A percentile compares a stretch with the other conserved stretches of the same genome.
These are phyloP conservation scores for Mungos mungo DNA, from an alignment of 2,113 vertebrate species.

Conservation along the genomic window DNA sequence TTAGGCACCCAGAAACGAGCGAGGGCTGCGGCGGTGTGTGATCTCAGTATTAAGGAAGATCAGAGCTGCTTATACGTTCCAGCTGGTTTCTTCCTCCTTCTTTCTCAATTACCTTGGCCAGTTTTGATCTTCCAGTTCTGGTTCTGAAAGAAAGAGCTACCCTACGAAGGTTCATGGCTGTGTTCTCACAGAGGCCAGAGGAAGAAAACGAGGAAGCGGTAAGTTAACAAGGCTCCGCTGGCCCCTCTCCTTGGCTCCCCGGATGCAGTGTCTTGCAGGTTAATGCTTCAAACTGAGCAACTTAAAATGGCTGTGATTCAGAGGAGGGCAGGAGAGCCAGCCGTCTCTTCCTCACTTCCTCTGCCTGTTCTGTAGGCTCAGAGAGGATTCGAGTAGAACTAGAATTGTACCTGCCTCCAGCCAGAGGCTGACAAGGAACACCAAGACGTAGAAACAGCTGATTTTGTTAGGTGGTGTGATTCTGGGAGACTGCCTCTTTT, in stretches of 20 bases:
- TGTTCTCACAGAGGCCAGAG: slow-evolving; percentile 63
- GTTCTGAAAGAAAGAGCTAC: slow-evolving; percentile 61
- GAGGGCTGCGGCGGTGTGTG: background rate
- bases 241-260: slow-evolving; percentile 45
- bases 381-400: background rate
- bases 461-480: background rate
- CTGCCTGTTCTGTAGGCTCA: background rate
- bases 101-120: slow-evolving; percentile 51
- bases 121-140: slow-evolving; percentile 34
- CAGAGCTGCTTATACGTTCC: background rate
- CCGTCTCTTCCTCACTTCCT: background rate
- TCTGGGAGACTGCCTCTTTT: background rate
- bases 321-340: background rate
- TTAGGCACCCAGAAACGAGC: background rate
- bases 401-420: background rate
- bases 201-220: slow-evolving; percentile 71
- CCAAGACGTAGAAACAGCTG: background rate
- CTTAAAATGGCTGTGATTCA: slow-evolving; percentile 54
- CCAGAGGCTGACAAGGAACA: background rate
- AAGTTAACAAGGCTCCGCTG: slow-evolving; percentile 67
- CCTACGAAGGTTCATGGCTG: slow-evolving; percentile 37
- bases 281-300: slow-evolving; percentile 59
- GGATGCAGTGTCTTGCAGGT: slow-evolving; percentile 51
- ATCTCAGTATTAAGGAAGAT: slow-evolving; percentile 14
- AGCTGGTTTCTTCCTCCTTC: slow-evolving; percentile 53